A percentile compares a stretch with the other conserved stretches of the same genome.
These are phyloP conservation scores for Exephanes ischioxanthus DNA, from an alignment of 2,888 invertebrate species.

Conservation along the genomic window DNA sequence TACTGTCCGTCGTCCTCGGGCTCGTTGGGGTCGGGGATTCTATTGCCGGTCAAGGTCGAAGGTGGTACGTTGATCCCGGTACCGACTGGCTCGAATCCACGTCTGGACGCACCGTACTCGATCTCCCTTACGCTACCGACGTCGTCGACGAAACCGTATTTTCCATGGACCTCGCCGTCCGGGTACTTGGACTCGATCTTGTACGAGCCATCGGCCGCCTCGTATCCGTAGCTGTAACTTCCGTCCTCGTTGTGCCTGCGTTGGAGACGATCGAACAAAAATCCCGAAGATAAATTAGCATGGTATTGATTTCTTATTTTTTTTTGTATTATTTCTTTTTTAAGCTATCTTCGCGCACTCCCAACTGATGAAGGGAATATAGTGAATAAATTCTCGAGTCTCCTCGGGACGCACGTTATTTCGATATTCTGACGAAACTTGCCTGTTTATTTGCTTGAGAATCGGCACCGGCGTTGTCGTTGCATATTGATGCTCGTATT, in stretches of 20 bases:
- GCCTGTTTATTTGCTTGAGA: slow-evolving; percentile 94
- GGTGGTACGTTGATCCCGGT: slow-evolving; percentile 92
- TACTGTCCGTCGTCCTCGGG: slow-evolving; percentile 94
- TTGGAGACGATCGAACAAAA: neutral
- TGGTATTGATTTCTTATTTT: neutral
- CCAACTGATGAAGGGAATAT: neutral
- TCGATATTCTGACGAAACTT: slow-evolving; percentile 64
- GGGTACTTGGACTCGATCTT: slow-evolving; percentile 95
- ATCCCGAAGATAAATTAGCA: neutral
- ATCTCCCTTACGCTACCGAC: slow-evolving; percentile 91
- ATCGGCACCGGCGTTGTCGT: slow-evolving; percentile 90
- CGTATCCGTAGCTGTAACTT: slow-evolving; percentile 95
- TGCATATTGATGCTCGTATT: slow-evolving; percentile 78
- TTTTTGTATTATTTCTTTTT: neutral
- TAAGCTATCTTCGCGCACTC: neutral
- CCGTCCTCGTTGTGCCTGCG: slow-evolving; percentile 93
- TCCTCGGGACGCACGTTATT: neutral
- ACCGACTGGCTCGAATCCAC: slow-evolving; percentile 94
- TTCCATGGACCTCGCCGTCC: slow-evolving; percentile 94
- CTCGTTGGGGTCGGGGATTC: slow-evolving; percentile 85
- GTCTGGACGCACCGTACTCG: slow-evolving; percentile 93
- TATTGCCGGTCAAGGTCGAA: slow-evolving; percentile 88
- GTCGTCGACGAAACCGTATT: slow-evolving; percentile 95
- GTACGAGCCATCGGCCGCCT: slow-evolving; percentile 94
- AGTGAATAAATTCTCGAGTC: neutral